Percentiles rank a stretch among this genome's conserved stretches.
phyloP scores from a whole-genome alignment of 2,888 invertebrate species.

The Phymatocera aterrima region DNA sequence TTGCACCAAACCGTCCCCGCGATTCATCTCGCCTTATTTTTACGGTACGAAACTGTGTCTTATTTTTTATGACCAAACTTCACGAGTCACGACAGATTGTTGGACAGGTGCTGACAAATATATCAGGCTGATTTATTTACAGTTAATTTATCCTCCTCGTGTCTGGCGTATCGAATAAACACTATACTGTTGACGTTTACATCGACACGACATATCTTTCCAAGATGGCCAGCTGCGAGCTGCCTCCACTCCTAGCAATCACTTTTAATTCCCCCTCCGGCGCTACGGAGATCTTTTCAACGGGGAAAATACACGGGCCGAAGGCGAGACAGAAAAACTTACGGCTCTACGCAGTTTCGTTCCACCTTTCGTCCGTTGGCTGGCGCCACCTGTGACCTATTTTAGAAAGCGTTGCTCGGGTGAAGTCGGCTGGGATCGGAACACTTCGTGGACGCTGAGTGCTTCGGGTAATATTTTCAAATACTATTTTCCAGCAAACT shows the following conservation, averaged over 20 bases:
- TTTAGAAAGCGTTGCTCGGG: too few species aligned
- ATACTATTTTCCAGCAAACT: too few species aligned
- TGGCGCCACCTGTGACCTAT: too few species aligned
- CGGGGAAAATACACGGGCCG: too few species aligned
- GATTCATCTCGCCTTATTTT: conserved; percentile 82
- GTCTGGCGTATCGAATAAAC: conserved; percentile 54
- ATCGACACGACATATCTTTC: conserved; percentile 66
- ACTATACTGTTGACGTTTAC: conserved; percentile 67
- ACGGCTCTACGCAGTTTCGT: too few species aligned
- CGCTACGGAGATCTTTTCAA: too few species aligned
- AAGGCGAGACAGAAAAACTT: too few species aligned
- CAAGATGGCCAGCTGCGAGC: conserved; percentile 68
- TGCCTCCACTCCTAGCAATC: conserved; percentile 43
- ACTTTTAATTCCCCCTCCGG: conserved; percentile 32
- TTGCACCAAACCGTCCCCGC: conserved; percentile 94
- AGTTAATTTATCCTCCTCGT: not conserved
- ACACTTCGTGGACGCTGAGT: too few species aligned
- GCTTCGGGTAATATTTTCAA: too few species aligned
- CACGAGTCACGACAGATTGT: not conserved
- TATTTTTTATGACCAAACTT: not conserved
- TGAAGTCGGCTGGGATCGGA: too few species aligned
- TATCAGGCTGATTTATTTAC: too few species aligned
- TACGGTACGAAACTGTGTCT: not conserved
- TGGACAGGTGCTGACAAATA: not conserved
- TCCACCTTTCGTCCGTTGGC: not conserved